phyloP scores from a whole-genome alignment of 2,888 invertebrate species.

The Physocephala rufipes region DNA sequence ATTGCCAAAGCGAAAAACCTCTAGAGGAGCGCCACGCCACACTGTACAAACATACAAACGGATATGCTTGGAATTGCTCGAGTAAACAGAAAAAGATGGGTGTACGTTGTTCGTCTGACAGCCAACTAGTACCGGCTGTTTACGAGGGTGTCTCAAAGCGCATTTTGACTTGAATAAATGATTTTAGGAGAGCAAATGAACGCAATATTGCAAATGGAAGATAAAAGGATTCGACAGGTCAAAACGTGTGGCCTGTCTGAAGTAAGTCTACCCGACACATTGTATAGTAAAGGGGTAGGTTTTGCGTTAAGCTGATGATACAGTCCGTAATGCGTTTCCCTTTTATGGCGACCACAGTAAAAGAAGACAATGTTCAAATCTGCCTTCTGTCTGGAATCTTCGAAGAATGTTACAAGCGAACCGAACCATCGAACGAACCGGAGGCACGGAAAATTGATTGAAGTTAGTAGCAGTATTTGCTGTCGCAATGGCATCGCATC shows the following conservation, averaged over 20 bases:
- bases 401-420: too few relatives aligned
- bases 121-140: neutral
- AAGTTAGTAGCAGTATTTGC: neutral
- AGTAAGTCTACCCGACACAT: neutral
- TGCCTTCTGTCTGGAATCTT: slow-evolving; percentile 36
- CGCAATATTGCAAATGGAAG: slow-evolving; percentile 33
- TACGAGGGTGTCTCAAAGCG: slow-evolving; percentile 15
- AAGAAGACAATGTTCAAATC: neutral
- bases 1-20: slow-evolving; percentile 20
- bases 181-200: slow-evolving; percentile 37
- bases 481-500: too few relatives aligned
- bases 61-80: neutral
- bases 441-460: slow-evolving; percentile 10
- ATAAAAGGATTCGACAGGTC: slow-evolving; percentile 31
- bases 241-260: neutral
- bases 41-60: too few relatives aligned
- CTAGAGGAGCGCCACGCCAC: neutral
- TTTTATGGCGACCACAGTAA: neutral
- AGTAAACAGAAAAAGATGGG: neutral
- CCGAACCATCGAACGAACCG: too few relatives aligned
- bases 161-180: slow-evolving; percentile 23
- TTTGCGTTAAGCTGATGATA: too few relatives aligned
- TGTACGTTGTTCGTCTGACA: too few relatives aligned
- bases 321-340: neutral
- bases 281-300: too few relatives aligned